Conservation (phyloP, 64 coral and sea anemone genomes). For the Stylophora pistillata region DNA sequence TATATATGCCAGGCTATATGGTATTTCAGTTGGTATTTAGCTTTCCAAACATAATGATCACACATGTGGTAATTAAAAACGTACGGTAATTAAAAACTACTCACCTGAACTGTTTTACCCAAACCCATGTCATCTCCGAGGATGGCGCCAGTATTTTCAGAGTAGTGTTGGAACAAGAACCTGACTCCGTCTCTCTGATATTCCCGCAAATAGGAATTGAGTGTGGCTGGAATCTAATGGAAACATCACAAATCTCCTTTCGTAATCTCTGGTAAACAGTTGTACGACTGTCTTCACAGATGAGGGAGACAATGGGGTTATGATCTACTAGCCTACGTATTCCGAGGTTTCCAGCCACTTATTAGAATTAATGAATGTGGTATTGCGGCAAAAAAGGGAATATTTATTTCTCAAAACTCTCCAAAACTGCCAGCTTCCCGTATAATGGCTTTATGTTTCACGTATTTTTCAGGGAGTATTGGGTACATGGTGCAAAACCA, state of each 20-base stretch:
- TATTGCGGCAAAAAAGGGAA: background rate
- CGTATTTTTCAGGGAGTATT: too few species aligned
- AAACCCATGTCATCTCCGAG: conserved; percentile 97
- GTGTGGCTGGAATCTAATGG: conserved; percentile 76
- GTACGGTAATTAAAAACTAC: background rate
- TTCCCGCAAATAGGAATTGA: conserved; percentile 82
- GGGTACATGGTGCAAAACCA: too few species aligned
- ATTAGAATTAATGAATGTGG: background rate
- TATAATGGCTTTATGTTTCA: too few species aligned
- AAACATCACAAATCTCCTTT: background rate
- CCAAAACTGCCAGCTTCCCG: too few species aligned
- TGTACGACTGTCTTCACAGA: too few species aligned
- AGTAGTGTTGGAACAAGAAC: conserved; percentile 80
- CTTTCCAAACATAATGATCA: too few species aligned
- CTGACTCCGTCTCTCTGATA: conserved; percentile 85
- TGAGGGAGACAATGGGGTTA: too few species aligned
- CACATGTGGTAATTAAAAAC: background rate
- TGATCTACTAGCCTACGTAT: too few species aligned
- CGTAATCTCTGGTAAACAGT: background rate
- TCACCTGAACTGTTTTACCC: conserved; percentile 91
- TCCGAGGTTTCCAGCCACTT: background rate
- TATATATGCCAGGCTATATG: too few species aligned
- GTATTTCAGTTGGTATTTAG: too few species aligned
- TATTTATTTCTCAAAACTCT: too few species aligned
- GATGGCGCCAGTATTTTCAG: conserved; percentile 77